Evolutionary conservation across 2,888 invertebrate species (phyloP), one percentile per base, ranked within the genome.

Genomic region (Siphonodentalium dalli): DNA sequence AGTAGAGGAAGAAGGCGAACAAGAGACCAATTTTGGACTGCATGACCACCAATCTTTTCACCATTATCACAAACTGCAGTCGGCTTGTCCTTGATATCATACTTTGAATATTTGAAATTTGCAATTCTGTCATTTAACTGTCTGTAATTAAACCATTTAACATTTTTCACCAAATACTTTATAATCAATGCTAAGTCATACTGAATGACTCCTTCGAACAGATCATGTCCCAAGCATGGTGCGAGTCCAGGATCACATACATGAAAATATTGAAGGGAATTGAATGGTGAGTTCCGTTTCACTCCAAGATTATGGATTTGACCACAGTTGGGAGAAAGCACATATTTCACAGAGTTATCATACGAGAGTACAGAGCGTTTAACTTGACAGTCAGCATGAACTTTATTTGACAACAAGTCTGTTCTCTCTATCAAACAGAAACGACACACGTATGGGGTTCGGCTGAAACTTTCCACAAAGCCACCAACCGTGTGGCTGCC

Each of bases 401-500:
- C n/a, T n/a, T n/a, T n/a, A n/a, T n/a, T 13, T n/a, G 13, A 26
- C 15, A 24, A 11, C 2, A 23, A 35, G 35, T 56, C 46, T 41
- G 18, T 23, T 37, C 42, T 41, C 23, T 15, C 44, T n/a, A 52
- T 26, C n/a, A 26, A 27, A 42, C 57, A 57, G 21, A 43, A 57
- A 39, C 57, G 34, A 33, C 52, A 57, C 23, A 57, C 46, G 26
- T 47, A 57, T 3, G 39, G 13, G n/a, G n/a, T n/a, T n/a, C 38
- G 29, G 33, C 24, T 24, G 33, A 52, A 56, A 41, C 46, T 56
- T 42, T 56, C 57, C n/a, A 28, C 18, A 33, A 46, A 57, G n/a
- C 52, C 57, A 7, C 57, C 57, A 24, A 52, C 44, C 38, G 33
- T 39, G 40, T 57, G 57, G 28, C 46, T 46, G 1, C 52, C 57